Conservation (phyloP, 2,797 vertebrate genomes). For the Pempheris klunzingeri region DNA sequence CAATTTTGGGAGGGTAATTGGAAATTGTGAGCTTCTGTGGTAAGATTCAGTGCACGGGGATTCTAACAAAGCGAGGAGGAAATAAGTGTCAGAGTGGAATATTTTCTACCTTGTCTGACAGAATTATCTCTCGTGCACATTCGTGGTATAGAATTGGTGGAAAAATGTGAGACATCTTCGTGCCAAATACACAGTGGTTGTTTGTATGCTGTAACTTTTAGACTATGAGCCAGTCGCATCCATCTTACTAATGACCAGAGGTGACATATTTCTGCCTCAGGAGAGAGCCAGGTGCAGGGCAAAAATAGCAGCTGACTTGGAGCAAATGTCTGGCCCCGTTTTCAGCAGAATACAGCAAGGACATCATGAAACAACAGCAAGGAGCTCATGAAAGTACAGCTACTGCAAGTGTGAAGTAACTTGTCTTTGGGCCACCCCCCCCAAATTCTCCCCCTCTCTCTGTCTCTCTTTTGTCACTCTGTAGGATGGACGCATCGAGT, state of each 20-base stretch:
- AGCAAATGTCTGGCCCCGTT: conserved; percentile 76
- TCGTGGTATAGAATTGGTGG: conserved; percentile 22
- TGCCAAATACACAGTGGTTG: conserved; percentile 19
- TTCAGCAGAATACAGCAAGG: conserved; percentile 67
- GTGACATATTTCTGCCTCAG: conserved; percentile 75
- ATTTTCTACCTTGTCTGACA: conserved; percentile 30
- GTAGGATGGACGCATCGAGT: conserved; percentile 97
- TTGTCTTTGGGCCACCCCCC: conserved; percentile 25
- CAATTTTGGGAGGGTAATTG: conserved; percentile 33
- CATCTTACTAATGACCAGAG: conserved; percentile 79
- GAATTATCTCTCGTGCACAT: conserved; percentile 28
- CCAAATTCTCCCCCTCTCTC: conserved; percentile 16
- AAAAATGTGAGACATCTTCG: conserved; percentile 24
- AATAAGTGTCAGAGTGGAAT: conserved; percentile 9
- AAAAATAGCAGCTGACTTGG: conserved; percentile 79
- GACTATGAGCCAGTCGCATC: conserved; percentile 63
- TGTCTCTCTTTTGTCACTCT: conserved; percentile 29
- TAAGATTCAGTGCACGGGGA: conserved; percentile 2
- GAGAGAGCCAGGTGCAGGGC: conserved; percentile 78
- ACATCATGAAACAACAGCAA: conserved; percentile 49
- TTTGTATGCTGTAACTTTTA: conserved; percentile 56
- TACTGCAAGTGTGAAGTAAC: conserved; percentile 40
- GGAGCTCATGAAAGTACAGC: conserved; percentile 46
- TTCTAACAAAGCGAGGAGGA: conserved; percentile 37
- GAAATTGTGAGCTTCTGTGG: conserved; percentile 18